Conservation (phyloP, 2,797 vertebrate species). For the Staurois parvus region DNA sequence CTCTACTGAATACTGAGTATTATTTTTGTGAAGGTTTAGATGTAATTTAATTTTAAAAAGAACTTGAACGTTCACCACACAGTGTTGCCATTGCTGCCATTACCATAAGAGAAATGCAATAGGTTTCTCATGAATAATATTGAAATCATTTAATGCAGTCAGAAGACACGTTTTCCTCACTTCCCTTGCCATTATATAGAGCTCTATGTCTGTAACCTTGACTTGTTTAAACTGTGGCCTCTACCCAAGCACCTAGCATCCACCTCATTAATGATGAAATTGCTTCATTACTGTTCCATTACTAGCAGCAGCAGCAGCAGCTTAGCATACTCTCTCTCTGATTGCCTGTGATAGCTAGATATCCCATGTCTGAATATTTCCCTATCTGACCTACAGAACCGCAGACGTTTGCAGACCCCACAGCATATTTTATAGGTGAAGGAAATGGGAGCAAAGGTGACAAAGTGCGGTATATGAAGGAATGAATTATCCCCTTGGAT, state of each 20-base stretch:
- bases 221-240: constrained; percentile 35
- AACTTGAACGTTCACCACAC: background rate
- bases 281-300: constrained; percentile 46
- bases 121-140: constrained; percentile 41
- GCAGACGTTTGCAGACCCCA: background rate
- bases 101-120: constrained; percentile 11
- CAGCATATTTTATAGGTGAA: background rate
- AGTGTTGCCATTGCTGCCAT: background rate
- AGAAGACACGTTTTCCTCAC: constrained; percentile 24
- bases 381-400: background rate
- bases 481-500: background rate
- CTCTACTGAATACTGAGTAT: too few species aligned
- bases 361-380: constrained; percentile 21
- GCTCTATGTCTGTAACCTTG: constrained; percentile 21
- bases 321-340: background rate
- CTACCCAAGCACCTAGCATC: constrained; percentile 10
- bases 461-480: background rate
- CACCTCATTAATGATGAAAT: constrained; percentile 51
- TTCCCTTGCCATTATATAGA: constrained; percentile 25
- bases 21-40: too few species aligned
- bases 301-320: constrained; percentile 3
- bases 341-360: constrained; percentile 12
- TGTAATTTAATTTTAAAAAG: background rate
- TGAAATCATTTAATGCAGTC: constrained; percentile 15
- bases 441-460: background rate